phyloP scores from a whole-genome alignment of 1,140 invertebrate genomes.

The Bursaphelenchus mucronatus region DNA sequence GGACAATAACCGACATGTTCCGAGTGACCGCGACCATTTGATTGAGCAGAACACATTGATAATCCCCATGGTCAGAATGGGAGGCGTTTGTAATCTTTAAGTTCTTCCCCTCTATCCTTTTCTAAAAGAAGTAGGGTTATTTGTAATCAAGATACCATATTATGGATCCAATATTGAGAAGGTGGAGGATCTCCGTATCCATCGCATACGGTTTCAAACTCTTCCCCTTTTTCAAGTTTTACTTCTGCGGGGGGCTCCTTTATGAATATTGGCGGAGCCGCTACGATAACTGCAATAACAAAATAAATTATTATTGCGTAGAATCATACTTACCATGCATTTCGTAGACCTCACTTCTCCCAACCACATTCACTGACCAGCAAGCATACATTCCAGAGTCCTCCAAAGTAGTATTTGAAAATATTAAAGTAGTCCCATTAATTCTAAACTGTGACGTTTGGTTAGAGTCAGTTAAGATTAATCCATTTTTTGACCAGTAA shows the following conservation, averaged over 20 bases:
- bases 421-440: slow-evolving; percentile 6
- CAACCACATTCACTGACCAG: slow-evolving; percentile 49
- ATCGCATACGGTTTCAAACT: slow-evolving; percentile 40
- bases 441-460: not conserved
- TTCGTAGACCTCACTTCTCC: slow-evolving; percentile 36
- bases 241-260: slow-evolving; percentile 44
- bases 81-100: slow-evolving; percentile 37
- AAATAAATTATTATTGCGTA: slow-evolving; percentile 25
- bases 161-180: slow-evolving; percentile 48
- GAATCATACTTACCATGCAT: slow-evolving; percentile 33
- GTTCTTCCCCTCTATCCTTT: slow-evolving; percentile 30
- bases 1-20: slow-evolving; percentile 39
- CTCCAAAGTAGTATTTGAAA: not conserved
- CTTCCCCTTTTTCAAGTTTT: slow-evolving; percentile 34
- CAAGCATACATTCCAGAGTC: slow-evolving; percentile 54
- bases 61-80: slow-evolving; percentile 50
- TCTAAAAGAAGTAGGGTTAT: slow-evolving; percentile 35
- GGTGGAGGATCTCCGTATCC: slow-evolving; percentile 59
- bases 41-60: slow-evolving; percentile 52
- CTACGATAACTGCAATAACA: slow-evolving; percentile 32
- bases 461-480: slow-evolving; percentile 18
- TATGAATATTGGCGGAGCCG: slow-evolving; percentile 43
- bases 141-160: slow-evolving; percentile 34
- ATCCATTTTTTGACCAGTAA: slow-evolving; percentile 55
- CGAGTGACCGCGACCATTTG: slow-evolving; percentile 42